These are phyloP conservation scores for Telmatochromis sp. DNA, from an alignment of 2,113 vertebrate genomes.

Conservation along the genomic window DNA sequence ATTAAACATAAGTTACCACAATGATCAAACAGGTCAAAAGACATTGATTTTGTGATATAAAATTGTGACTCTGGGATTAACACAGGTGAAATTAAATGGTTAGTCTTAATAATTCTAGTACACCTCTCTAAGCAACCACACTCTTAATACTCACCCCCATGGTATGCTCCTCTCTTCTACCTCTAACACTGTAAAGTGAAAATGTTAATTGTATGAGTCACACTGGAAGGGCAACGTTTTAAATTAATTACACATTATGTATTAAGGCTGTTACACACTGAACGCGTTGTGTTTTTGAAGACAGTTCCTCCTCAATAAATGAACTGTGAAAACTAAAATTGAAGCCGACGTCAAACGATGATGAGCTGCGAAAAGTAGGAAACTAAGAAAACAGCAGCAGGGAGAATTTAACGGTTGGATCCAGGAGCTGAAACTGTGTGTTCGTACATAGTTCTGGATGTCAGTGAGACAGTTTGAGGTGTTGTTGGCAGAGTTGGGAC, in stretches of 20 bases:
- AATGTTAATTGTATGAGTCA: neutral
- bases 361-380: fast-evolving
- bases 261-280: too few relatives aligned
- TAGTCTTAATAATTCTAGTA: neutral
- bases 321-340: fast-evolving
- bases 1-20: neutral
- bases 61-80: neutral
- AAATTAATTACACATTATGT: too few relatives aligned
- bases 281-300: fast-evolving
- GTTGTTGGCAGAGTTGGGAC: too few relatives aligned
- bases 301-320: neutral
- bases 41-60: neutral
- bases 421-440: too few relatives aligned
- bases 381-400: neutral
- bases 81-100: neutral
- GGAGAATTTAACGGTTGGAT: neutral
- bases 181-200: fast-evolving
- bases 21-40: neutral
- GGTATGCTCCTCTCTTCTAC: neutral
- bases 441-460: too few relatives aligned
- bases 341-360: fast-evolving
- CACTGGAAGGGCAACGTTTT: neutral
- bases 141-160: fast-evolving
- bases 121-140: neutral
- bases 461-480: too few relatives aligned